Evolutionary conservation across 2,888 invertebrate species (phyloP), one percentile per base, ranked within the genome.

Genomic region (Ormyrus labotus): DNA sequence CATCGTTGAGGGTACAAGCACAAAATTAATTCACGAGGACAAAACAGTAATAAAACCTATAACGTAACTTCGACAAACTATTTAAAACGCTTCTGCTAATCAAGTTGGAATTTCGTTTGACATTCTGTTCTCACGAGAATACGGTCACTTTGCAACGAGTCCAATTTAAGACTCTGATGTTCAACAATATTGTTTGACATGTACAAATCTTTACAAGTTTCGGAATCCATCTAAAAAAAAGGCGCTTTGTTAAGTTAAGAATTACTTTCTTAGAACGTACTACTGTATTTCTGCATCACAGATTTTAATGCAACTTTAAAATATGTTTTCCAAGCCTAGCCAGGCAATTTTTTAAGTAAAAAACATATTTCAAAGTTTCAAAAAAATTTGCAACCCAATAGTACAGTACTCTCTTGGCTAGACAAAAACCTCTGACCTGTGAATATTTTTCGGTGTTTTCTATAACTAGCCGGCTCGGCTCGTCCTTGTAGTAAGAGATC

Each of bases 401-500:
- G 34, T 34, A 34, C 34, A 34, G 4, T 34, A 34, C 2, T 34
- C 34, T 34, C 34, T 4, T 34, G 34, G 34, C 4, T 34, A 34
- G 34, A 34, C 34, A 34, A 34, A 34, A 34, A 34, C 3, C 34
- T 34, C 34, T 34, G 10, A 81, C 77, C 61, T 81, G 34, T 10
- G 65, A 34, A 47, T 45, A 69, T 45, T 71, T 71, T 53, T 81
- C 73, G 51, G 57, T 73, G n/a, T 51, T 51, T n/a, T 76, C 53
- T 48, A n/a, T 13, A 0, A 50, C 13, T 48, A 80, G 64, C 5
- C 60, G 48, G 63, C 51, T 68, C 5, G 79, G 34, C 7, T 64
- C 74, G 11, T 80, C 80, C 71, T 81, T 81, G 61, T 67, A 77
- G 34, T 57, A 75, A 45, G 71, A 34, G 34, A 34, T 34, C 34